Evolutionary conservation across 2,797 vertebrate species (phyloP).

Genomic region (Pogonophryne albipinna): DNA sequence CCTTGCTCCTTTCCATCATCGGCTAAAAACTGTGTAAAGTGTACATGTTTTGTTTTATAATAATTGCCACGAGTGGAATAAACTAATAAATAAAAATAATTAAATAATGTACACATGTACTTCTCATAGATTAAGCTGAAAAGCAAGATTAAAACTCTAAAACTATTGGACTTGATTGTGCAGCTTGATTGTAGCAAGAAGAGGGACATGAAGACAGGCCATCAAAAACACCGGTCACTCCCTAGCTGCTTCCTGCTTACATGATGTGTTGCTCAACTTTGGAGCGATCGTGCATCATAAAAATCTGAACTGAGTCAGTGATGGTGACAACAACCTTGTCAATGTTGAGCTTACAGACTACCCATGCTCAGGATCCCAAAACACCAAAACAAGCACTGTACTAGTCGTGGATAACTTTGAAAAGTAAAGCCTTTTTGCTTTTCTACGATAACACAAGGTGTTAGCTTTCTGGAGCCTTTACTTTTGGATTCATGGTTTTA

Average conservation of each 20-base stretch:
- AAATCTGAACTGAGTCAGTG: background rate
- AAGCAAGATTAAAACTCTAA: background rate
- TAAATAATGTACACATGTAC: too few relatives aligned
- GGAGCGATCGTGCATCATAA: background rate
- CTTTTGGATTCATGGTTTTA: conserved; percentile 13
- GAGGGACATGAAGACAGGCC: conserved; percentile 7
- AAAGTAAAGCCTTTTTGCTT: background rate
- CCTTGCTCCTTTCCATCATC: too few relatives aligned
- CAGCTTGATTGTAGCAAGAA: background rate
- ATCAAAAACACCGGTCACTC: conserved; percentile 10
- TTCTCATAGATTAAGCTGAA: too few relatives aligned
- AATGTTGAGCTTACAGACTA: background rate
- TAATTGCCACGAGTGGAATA: too few relatives aligned
- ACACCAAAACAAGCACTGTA: background rate
- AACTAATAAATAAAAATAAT: too few relatives aligned
- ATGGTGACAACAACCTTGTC: background rate
- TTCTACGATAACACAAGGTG: background rate
- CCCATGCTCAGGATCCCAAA: background rate
- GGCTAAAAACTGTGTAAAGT: too few relatives aligned
- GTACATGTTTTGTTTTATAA: too few relatives aligned
- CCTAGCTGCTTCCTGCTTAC: background rate
- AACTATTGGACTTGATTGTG: conserved; percentile 5
- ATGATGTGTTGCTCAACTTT: conserved; percentile 13
- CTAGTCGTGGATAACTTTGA: background rate
- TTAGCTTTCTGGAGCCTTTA: background rate